phyloP scores from a whole-genome alignment of 2,113 vertebrate genomes.

The Azemiops feae region DNA sequence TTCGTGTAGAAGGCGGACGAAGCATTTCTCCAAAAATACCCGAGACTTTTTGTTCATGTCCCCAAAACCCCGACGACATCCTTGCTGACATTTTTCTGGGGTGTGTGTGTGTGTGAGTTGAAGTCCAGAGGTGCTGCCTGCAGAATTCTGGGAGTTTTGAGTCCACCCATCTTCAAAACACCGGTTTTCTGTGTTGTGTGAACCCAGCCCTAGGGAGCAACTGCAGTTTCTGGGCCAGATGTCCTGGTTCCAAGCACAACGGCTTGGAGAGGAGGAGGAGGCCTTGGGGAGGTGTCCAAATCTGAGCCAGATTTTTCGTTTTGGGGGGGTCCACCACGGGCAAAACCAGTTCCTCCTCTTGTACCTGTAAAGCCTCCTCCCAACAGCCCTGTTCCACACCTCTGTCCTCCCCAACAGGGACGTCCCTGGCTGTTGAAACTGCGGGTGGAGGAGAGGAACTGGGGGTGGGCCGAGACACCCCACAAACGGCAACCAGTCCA shows the following conservation, averaged over 20 bases:
- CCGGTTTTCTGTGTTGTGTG: not conserved
- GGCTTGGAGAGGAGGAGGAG: not conserved
- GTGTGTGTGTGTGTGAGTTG: not conserved
- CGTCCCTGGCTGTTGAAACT: not conserved
- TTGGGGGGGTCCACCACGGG: not conserved
- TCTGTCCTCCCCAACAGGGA: not conserved
- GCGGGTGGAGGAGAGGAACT: not conserved
- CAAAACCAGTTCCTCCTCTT: not conserved
- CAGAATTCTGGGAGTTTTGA: not conserved
- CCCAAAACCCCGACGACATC: not conserved
- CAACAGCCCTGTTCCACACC: not conserved
- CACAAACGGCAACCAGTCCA: not conserved
- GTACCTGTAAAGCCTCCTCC: not conserved
- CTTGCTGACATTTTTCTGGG: not conserved
- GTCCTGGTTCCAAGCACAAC: not conserved
- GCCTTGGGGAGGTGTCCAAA: not conserved
- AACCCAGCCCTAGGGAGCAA: not conserved
- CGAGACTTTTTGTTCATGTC: not conserved
- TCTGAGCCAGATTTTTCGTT: not conserved
- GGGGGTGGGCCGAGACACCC: not conserved
- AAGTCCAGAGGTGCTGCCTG: no score
- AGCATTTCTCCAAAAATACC: not conserved
- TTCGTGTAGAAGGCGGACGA: not conserved
- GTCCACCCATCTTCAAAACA: not conserved
- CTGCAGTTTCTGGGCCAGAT: rapidly evolving